Evolutionary conservation across 2,797 vertebrate species (phyloP), one percentile per base, ranked within the genome.

Genomic region (Cygnus olor): DNA sequence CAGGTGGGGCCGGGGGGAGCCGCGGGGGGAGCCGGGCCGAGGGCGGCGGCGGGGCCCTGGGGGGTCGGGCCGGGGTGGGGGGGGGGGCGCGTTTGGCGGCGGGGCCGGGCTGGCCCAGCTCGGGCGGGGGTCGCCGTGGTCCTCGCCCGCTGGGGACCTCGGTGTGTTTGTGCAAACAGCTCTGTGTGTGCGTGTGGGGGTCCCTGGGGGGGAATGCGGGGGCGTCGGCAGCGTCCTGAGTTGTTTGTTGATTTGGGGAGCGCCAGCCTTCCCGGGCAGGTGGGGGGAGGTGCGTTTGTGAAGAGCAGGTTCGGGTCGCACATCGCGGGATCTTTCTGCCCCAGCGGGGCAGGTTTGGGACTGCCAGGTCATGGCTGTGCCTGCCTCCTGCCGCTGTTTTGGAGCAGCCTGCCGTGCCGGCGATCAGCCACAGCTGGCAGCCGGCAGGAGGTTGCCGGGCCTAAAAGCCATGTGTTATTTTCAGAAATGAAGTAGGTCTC

Each of bases 301-400:
- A 4, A 11, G 11, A 57, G 65, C 51, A 24, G 60, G 28, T 63
- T 20, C 11, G 61, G 19, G 63, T 13, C 21, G 40, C 42, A 40
- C 40, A 15, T 32, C 6, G 0, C 20, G 15, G 60, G 18, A 6
- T 10, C 5, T 44, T 42, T 21, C 14, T 32, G 8, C 9, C 69
- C 1, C 4, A 3, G n/a, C 54, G 4, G 51, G 14, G 20, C 9
- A 2, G 9, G 57, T 12, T 30, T 7, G 42, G 27, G 44, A 8
- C 40, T 86, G 86, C 87, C 2, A 11, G 45, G 82, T 79, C 80
- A 69, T 65, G 6, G 25, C 65, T 38, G 51, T 22, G 1, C 10
- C 78, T 20, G 10, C 47, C 53, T 8, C 49, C 18, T 11, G 10
- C 3, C 45, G 54, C 25, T 16, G 47, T 19, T 9, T 4, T 9